Base-by-base conservation (phyloP, 1,140 invertebrate species). In the Pseudomyrmex concolor region DNA sequence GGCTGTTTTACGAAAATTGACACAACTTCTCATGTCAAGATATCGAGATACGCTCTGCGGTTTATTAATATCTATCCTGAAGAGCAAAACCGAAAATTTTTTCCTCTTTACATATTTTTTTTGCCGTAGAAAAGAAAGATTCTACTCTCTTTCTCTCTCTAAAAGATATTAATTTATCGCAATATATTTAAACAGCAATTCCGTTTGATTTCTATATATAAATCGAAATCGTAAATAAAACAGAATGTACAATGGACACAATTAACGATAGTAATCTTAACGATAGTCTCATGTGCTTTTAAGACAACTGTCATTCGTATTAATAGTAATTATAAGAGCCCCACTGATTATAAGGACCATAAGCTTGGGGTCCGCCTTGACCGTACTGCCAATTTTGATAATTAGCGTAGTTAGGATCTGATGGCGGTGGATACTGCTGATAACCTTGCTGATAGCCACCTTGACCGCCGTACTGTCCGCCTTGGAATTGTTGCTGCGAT, bases 381-480 rank as follows among this genome's bases (percentile, higher is more conserved):
- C 95, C 95, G 76, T 96, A 96, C 71, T 95, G 95, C 96, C 96
- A 96, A 86, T 96, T 96, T 89, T 96, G 96, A 83, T 96, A 96
- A 83, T 95, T 94, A 0, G 93, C 93, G 71, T 95, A 95, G 68
- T 95, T 95, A 0, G 94, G 94, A 89, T 95, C 95, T 0, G 95
- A 94, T n/a, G 94, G 93, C 0, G 93, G 92, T 68, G 94, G 95
- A 87, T 96, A 96, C 34, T 96, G 96, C 85, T 96, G 96, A 80
- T 95, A 94, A 86, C 96, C 95, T 19, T 95, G 96, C 76, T 96
- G 95, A 70, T 94, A 94, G 57, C 94, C 91, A 22, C 95, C 94
- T 84, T 94, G 93, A 48, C 94, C 95, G 51, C 92, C 89, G 76
- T 96, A 96, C 59, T 95, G 95, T 82, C 94, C 94, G 86, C 94